These are phyloP conservation scores for Nautilus pompilius DNA, from an alignment of 1,140 invertebrate species.

Conservation along the genomic window DNA sequence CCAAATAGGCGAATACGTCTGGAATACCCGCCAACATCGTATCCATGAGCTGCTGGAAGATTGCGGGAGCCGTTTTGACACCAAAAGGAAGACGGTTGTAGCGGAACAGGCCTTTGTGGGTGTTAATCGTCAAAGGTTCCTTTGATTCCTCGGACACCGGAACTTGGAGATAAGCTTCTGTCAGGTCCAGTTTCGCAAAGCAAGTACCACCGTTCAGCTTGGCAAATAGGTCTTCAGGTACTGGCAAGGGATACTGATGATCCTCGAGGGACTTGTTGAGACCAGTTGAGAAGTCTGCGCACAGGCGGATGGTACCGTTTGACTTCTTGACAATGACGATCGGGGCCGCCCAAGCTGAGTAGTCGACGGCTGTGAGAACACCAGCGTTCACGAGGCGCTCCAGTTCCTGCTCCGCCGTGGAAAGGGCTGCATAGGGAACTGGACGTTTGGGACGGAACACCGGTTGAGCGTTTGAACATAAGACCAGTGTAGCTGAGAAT, in stretches of 20 bases:
- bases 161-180: constrained; percentile 22
- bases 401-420: constrained; percentile 44
- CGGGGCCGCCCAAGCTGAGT: constrained; percentile 37
- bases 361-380: constrained; percentile 46
- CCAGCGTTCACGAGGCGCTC: constrained; percentile 44
- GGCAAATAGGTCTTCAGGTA: constrained; percentile 29
- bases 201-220: constrained; percentile 16
- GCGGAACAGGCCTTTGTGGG: constrained; percentile 28
- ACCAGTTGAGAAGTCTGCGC: constrained; percentile 42
- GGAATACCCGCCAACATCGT: constrained; percentile 27
- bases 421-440: constrained; percentile 24
- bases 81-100: constrained; percentile 43
- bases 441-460: constrained; percentile 16
- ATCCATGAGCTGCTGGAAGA: constrained; percentile 58
- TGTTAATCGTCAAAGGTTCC: constrained; percentile 23
- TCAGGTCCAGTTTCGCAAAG: constrained; percentile 25
- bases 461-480: no score
- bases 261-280: constrained; percentile 23
- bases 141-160: constrained; percentile 13
- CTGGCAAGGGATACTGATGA: constrained; percentile 22
- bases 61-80: constrained; percentile 56
- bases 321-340: constrained; percentile 21
- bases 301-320: constrained; percentile 24
- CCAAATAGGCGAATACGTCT: constrained; percentile 13
- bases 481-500: constrained; percentile 13